These are phyloP conservation scores for Diabrotica undecimpunctata DNA, from an alignment of 1,140 invertebrate species.

Conservation along the genomic window DNA sequence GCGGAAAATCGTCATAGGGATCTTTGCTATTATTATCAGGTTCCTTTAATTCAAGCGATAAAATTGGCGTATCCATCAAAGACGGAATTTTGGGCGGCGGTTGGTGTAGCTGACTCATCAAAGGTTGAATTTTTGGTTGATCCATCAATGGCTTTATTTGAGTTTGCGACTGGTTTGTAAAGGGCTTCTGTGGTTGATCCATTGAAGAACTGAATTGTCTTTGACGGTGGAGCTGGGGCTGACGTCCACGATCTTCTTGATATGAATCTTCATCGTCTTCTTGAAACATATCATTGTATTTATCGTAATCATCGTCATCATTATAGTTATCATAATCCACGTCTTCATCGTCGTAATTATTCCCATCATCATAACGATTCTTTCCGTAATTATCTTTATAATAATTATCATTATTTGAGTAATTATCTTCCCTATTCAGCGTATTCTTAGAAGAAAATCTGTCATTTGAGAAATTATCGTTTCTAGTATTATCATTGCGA, in stretches of 20 bases:
- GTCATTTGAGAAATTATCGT: conserved; percentile 18
- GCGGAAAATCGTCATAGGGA: conserved; percentile 20
- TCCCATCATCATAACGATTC: not conserved
- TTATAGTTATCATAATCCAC: conserved; percentile 20
- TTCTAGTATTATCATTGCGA: conserved; percentile 15
- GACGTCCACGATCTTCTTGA: conserved; percentile 3
- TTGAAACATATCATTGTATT: conserved; percentile 30
- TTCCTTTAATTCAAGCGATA: not conserved
- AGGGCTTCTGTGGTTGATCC: not conserved
- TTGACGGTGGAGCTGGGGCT: not conserved
- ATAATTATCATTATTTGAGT: not conserved
- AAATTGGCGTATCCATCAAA: conserved; percentile 11
- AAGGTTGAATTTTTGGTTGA: not conserved
- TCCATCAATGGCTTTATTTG: not conserved
- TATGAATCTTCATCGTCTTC: conserved; percentile 17
- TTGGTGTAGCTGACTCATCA: not conserved
- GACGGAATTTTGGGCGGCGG: conserved; percentile 4
- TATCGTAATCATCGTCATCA: conserved; percentile 26
- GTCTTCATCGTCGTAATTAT: not conserved
- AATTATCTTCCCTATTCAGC: not conserved
- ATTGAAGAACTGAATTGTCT: not conserved
- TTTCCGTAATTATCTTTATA: too few relatives aligned
- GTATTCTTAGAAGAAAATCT: not conserved
- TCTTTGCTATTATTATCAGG: not conserved
- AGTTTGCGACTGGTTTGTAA: not conserved